These are phyloP conservation scores for Drosophila parabipectinata DNA, from an alignment of 1,140 invertebrate genomes.

Conservation along the genomic window DNA sequence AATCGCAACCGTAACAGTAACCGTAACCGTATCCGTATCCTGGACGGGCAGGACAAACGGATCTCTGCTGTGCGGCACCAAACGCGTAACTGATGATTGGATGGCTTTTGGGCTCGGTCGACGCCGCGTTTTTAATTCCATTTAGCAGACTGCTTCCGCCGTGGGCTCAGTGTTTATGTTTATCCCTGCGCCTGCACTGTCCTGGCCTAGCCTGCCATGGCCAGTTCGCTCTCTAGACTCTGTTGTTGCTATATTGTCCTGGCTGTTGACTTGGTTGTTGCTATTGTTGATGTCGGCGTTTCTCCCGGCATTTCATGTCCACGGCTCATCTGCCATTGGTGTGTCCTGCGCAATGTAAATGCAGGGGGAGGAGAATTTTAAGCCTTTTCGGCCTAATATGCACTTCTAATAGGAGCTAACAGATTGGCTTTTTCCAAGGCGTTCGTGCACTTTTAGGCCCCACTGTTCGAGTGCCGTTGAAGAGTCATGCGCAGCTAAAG, in stretches of 20 bases:
- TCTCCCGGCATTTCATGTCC: slow-evolving; percentile 51
- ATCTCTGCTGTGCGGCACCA: slow-evolving; percentile 45
- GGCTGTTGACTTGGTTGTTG: slow-evolving; percentile 19
- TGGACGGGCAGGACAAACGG: slow-evolving; percentile 10
- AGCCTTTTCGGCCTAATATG: slow-evolving; percentile 4
- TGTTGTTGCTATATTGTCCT: neutral
- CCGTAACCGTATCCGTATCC: slow-evolving; percentile 10
- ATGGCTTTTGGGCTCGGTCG: slow-evolving; percentile 39
- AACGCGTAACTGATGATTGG: slow-evolving; percentile 64
- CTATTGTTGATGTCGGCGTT: slow-evolving; percentile 72
- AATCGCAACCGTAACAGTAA: slow-evolving; percentile 14
- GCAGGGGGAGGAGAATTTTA: slow-evolving; percentile 5
- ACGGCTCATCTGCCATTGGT: slow-evolving; percentile 41
- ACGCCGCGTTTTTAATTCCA: slow-evolving; percentile 64
- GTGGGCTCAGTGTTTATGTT: slow-evolving; percentile 78
- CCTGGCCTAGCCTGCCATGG: neutral
- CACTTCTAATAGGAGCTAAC: slow-evolving; percentile 2
- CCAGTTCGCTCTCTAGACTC: slow-evolving; percentile 21
- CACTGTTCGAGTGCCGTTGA: slow-evolving; percentile 12
- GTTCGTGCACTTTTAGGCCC: neutral
- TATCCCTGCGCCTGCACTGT: slow-evolving; percentile 66
- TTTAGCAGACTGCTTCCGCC: slow-evolving; percentile 55
- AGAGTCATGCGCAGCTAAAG: slow-evolving; percentile 4
- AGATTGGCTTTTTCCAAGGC: neutral
- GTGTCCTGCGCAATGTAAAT: slow-evolving; percentile 61